Percentiles rank a stretch among this genome's conserved stretches.
These are phyloP conservation scores for Sebastes trivittatus DNA, from an alignment of 2,797 vertebrate species.

Conservation along the genomic window DNA sequence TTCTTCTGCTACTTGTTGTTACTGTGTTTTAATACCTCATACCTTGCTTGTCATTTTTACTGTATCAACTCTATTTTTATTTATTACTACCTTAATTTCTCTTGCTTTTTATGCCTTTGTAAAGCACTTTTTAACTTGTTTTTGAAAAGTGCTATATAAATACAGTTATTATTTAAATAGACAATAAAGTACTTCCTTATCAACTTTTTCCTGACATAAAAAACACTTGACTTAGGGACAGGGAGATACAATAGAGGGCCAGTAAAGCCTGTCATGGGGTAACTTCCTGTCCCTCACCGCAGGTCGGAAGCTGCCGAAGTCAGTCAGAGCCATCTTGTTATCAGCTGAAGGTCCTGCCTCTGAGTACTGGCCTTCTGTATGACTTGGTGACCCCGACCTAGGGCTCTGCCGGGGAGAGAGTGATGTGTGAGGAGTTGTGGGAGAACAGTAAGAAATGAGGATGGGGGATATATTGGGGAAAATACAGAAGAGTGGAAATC, in stretches of 20 bases:
- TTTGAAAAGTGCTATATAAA: no score
- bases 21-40: no score
- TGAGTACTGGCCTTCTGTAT: slow-evolving; percentile 70
- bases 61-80: no score
- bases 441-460: not conserved
- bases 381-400: slow-evolving; percentile 61
- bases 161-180: not conserved
- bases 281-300: slow-evolving; percentile 78
- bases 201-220: not conserved
- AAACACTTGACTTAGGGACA: not conserved
- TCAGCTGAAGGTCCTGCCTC: slow-evolving; percentile 77
- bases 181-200: not conserved
- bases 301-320: slow-evolving; percentile 80
- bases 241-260: not conserved
- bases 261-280: not conserved
- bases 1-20: no score
- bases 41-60: no score
- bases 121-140: no score
- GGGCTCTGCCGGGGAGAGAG: slow-evolving; percentile 55
- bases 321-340: slow-evolving; percentile 86
- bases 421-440: not conserved
- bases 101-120: no score
- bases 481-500: not conserved
- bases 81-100: no score
- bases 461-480: not conserved